Conservation (phyloP, 2,113 vertebrate genomes). For the Anarrhichthys ocellatus region DNA sequence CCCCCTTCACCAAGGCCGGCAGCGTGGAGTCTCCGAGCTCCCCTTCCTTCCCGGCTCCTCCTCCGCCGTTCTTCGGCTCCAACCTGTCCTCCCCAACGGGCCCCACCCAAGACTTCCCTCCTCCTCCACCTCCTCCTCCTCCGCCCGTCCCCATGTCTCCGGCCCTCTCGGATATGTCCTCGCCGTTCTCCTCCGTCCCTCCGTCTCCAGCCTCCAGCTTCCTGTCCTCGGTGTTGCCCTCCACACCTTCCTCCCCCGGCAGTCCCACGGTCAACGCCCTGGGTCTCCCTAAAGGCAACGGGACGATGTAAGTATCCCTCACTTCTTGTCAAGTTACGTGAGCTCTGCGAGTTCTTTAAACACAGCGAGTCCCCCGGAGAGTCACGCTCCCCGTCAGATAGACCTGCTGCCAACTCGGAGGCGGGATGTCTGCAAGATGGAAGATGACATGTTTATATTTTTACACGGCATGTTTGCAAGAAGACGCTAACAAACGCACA, state of each 20-base stretch:
- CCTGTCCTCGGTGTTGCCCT: constrained; percentile 93
- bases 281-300: constrained; percentile 92
- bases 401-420: constrained; percentile 31
- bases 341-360: neutral
- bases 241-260: constrained; percentile 86
- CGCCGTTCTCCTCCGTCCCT: constrained; percentile 77
- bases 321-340: neutral
- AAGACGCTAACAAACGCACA: constrained; percentile 42
- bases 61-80: constrained; percentile 91
- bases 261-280: constrained; percentile 89
- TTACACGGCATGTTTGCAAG: constrained; percentile 71
- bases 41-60: constrained; percentile 93
- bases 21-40: constrained; percentile 88
- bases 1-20: constrained; percentile 83
- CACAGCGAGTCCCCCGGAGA: neutral
- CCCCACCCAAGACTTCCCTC: constrained; percentile 79
- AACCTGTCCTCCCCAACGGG: constrained; percentile 85
- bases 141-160: constrained; percentile 70
- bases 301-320: constrained; percentile 81
- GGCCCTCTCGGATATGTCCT: constrained; percentile 74
- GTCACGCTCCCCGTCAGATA: neutral
- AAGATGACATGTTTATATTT: constrained; percentile 76
- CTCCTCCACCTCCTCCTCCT: constrained; percentile 74
- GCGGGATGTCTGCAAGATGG: constrained; percentile 40
- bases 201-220: constrained; percentile 91